Evolutionary conservation across 1,140 invertebrate species (phyloP), one percentile per base, ranked within the genome.

Genomic region (Drosophila albomicans): DNA sequence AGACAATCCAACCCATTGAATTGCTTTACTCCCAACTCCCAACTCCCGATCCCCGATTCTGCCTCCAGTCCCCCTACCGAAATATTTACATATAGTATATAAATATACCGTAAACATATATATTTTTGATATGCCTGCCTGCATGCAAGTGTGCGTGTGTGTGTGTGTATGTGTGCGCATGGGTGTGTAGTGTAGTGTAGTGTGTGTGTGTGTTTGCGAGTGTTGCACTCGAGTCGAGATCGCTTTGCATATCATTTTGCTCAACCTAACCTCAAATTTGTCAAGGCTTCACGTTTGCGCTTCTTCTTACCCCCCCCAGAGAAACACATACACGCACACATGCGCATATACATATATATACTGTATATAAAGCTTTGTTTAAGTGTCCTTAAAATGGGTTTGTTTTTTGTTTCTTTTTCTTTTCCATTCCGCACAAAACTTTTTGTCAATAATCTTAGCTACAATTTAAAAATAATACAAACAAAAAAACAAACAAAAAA

Each of bases 1-100:
- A 5, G 92, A 93, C 51, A 79, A 91, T 86, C 91, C 91, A 6
- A 75, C 85, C 45, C 91, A 92, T 78, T 91, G 75, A 38, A 38
- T 38, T 38, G 35, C 7, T 32, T 25, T 25, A 25, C 20, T 20
- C 3, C 2, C 16, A 32, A 32, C 5, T 32, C 5, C 5, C 32
- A 32, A 32, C 5, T 8, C 32, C 5, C 32, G 65, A 10, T 3
- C 13, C 7, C 32, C 35, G 56, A 59, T 41, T n/a, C 43, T 30
- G 13, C 10, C 49, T 16, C 43, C 43, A 25, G 20, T 25, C 20
- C 20, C 3, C 63, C 16, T 28, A 35, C 56, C 43, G 6, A 43
- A 35, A 32, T n/a, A 67, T 45, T 48, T 68, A 72, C 30, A 78
- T 63, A 65, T 51, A 78, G 68, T 75, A 70, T 58, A 68, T 64